Conservation (phyloP, 1,140 invertebrate species). For the Drosophila tsacasi region DNA sequence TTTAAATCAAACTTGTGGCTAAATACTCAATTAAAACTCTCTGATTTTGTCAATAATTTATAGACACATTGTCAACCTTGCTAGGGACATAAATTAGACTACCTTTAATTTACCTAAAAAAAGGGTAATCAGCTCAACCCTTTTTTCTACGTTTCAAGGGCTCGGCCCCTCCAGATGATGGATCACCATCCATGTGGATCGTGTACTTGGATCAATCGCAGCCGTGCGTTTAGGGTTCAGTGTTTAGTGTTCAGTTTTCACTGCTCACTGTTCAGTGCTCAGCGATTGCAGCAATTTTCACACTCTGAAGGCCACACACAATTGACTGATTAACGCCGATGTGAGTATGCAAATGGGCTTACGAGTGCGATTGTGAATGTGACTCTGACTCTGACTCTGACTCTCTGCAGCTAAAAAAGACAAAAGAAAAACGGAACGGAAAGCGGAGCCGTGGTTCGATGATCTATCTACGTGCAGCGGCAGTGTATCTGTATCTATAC, state of each 20-base stretch:
- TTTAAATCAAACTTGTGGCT: not conserved
- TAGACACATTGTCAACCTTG: not conserved
- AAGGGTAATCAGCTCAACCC: slow-evolving; percentile 14
- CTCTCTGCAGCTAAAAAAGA: slow-evolving; percentile 17
- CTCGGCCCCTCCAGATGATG: slow-evolving; percentile 39
- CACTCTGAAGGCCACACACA: slow-evolving; percentile 68
- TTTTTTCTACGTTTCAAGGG: slow-evolving; percentile 34
- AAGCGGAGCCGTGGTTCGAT: slow-evolving; percentile 45
- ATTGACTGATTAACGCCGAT: slow-evolving; percentile 37
- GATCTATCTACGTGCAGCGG: slow-evolving; percentile 47
- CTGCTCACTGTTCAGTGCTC: not conserved
- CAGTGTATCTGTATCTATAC: not conserved
- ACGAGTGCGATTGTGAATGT: not conserved
- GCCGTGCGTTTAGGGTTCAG: slow-evolving; percentile 15
- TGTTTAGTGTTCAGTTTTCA: not conserved
- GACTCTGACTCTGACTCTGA: not conserved
- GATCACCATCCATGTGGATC: slow-evolving; percentile 26
- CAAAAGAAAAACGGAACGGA: slow-evolving; percentile 23
- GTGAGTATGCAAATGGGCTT: slow-evolving; percentile 15
- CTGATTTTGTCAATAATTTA: not conserved
- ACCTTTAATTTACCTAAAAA: not conserved
- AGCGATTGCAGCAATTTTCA: slow-evolving; percentile 70
- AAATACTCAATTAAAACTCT: not conserved
- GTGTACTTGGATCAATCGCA: slow-evolving; percentile 29
- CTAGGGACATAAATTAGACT: not conserved